Evolutionary conservation across 1,140 invertebrate genomes (phyloP), one percentile per base, ranked within the genome.

Genomic region (Camponotus floridanus): DNA sequence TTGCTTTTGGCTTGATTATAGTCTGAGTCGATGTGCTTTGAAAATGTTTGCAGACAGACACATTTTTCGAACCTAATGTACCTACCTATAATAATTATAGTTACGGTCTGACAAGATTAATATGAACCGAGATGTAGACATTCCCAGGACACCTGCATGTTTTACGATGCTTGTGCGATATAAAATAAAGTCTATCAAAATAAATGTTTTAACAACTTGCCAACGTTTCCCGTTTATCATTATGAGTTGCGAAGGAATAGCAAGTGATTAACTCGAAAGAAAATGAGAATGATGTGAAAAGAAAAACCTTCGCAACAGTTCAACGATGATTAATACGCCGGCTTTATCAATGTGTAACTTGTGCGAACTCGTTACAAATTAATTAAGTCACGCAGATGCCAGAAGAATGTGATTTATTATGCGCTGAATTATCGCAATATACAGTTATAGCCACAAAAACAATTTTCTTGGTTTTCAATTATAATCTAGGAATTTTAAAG

Each of bases 301-400:
- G 71, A 26, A 76, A 62, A 39, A 42, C 51, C 88, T 85, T 48
- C 51, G 59, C 39, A 78, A 90, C 65, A 55, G 76, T 85, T 81
- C 42, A 90, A 78, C 70, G 81, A 90, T 90, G 88, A 90, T 90
- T 90, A 90, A 90, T 90, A 87, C 45, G 59, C 74, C 3, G 21
- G 88, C 71, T 86, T 78, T 87, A 78, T 90, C 88, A 80, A 84
- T 61, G 70, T 62, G 74, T 59, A 87, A 90, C 86, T 90, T 87
- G 88, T 81, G 88, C 70, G 45, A 90, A 90, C 89, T 90, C 88
- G 86, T 90, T 90, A 90, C 80, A 90, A 90, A 90, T 90, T 90
- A 90, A 90, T 90, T 87, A 90, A 89, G 83, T 86, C 86, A 74
- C 80, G 59, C 45, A 48, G 76, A 88, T 71, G 86, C 68, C 79